Evolutionary conservation across 2,113 vertebrate species (phyloP), one percentile per base, ranked within the genome.

Genomic region (Caracal caracal): DNA sequence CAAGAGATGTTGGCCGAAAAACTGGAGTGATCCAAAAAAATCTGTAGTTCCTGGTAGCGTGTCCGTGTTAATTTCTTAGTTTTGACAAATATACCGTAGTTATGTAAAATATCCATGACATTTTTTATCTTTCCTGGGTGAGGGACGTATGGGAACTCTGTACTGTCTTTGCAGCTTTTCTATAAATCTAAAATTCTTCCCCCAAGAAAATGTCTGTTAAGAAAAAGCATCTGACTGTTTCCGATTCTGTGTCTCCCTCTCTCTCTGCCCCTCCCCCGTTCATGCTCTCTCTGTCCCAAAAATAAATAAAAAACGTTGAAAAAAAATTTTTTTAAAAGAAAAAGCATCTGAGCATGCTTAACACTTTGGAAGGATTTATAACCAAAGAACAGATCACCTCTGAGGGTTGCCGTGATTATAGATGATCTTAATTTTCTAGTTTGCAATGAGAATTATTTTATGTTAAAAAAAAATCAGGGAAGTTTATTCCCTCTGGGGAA

Each of bases 101-200:
- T 19, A 9, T 4, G 0, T 49, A 35, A 78, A 56, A 71, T 11
- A 24, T 49, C 43, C 28, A 22, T 59, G 28, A 53, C 4, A 19
- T 16, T 56, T 79, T 68, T 79, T 47, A 26, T 80, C 28, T 63
- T 93, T 47, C 30, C 5, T 79, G 28, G 51, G 53, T 13, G 11
- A 94, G 20, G 37, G 5, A 17, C 17, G 3, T 20, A 16, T 2
- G 0, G 20, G 43, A 65, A 56, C 7, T 51, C 24, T 63, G 12
- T 56, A 10, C 30, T 61, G 2, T 43, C 73, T 73, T 49, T 24
- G 66, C 22, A 73, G 26, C 35, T 85, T 86, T 66, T 78, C 73
- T 65, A n/a, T 66, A 30, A 56, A 40, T 91, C 88, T 76, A 49
- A 92, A 88, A 87, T 73, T 53, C 85, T 88, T 93, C 63, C 35